Base-by-base conservation (phyloP, 2,797 vertebrate genomes). In the Meriones psammophilus region DNA sequence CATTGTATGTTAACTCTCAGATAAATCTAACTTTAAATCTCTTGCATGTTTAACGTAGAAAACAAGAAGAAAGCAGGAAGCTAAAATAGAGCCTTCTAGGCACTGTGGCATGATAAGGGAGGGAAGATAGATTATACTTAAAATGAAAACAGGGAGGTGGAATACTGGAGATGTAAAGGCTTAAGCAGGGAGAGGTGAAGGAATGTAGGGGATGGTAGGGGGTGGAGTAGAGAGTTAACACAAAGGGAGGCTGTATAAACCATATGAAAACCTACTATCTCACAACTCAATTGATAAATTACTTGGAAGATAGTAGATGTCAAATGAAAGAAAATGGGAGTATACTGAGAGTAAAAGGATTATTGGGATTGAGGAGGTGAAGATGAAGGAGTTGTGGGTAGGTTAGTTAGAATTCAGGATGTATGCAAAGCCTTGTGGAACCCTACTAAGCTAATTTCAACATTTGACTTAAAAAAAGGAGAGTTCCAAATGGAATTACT, bases 391-490 rank as follows among this genome's bases (percentile, higher is more conserved):
- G 42, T 36, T 54, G 20, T 54, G 20, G 46, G 50, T 8, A 71
- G 22, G n/a, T 58, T 39, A 56, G 17, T 22, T 71, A 71, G 46
- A 85, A 54, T 13, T 56, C 36, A 56, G 13, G 13, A 71, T 71
- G 30, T 36, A 36, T 69, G 46, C 36, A 56, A 36, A 71, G 46
- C 22, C 66, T 56, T 1, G 22, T n/a, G 50, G 66, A 36, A 87
- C 22, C n/a, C n/a, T 50, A 58, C 85, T 30, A 58, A 88, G 86
- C 90, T 93, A 60, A 76, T 94, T 18, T 93, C 50, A 58, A 26
- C 46, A 73, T 71, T 56, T 36, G 66, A 69, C 64, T 58, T 4
- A 54, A 69, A 85, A 46, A 12, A 84, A 42, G 42, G 5, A 78
- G 10, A 36, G 46, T 86, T 69, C 30, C 30, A 54, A 86, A 69